Percentiles rank a stretch among this genome's conserved stretches.
Conservation (phyloP, 2,888 invertebrate species). For the Resseliella maxima region DNA sequence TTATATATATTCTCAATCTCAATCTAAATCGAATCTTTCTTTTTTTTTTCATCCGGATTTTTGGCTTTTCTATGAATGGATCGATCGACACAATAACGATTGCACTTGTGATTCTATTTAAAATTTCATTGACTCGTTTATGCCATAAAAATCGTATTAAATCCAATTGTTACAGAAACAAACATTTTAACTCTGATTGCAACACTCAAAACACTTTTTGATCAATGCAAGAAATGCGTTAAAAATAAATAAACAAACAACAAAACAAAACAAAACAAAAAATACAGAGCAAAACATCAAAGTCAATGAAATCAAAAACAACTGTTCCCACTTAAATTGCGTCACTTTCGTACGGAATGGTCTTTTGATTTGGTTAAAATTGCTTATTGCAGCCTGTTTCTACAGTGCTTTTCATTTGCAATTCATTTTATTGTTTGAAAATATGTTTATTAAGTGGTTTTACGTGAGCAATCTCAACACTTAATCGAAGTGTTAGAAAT, state of each 20-base stretch:
- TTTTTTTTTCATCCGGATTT: not conserved
- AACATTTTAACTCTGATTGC: not conserved
- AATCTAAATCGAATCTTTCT: not conserved
- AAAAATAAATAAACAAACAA: not conserved
- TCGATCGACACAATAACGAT: not conserved
- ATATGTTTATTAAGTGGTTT: not conserved
- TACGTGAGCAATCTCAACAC: not conserved
- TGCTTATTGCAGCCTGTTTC: too few species aligned
- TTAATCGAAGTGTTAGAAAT: not conserved
- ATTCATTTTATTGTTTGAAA: not conserved
- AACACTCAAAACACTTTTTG: not conserved
- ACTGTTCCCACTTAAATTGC: not conserved
- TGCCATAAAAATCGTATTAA: not conserved
- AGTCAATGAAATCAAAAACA: not conserved
- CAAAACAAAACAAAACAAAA: not conserved
- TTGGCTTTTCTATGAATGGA: not conserved
- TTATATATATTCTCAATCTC: too few species aligned
- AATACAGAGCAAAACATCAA: too few species aligned
- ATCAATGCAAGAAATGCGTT: not conserved
- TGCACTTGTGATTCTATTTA: not conserved
- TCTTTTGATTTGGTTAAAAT: too few species aligned
- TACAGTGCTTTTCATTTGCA: not conserved
- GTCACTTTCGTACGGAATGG: too few species aligned
- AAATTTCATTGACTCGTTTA: not conserved
- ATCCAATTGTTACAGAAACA: not conserved